A percentile compares a stretch with the other conserved stretches of the same genome.
These are phyloP conservation scores for Drymodes brunneopygia DNA, from an alignment of 2,113 vertebrate genomes.

Conservation along the genomic window DNA sequence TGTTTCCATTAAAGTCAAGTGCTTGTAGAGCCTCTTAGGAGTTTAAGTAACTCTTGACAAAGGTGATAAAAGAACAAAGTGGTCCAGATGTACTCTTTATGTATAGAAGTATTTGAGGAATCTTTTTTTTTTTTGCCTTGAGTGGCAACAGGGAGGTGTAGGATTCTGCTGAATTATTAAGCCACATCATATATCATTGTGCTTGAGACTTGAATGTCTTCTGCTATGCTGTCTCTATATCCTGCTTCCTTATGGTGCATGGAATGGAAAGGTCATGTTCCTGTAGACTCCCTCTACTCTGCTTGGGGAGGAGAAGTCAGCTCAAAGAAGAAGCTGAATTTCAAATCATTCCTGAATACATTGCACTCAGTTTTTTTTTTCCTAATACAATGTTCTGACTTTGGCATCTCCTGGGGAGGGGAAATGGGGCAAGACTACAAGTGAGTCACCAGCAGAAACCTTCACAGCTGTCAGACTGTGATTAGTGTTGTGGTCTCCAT, in stretches of 20 bases:
- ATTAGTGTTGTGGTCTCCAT: neutral
- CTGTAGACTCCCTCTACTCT: neutral
- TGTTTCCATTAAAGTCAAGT: neutral
- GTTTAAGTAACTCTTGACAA: neutral
- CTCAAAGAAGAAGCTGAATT: neutral
- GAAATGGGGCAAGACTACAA: neutral
- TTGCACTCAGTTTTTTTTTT: neutral
- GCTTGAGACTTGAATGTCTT: neutral
- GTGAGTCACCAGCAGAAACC: neutral
- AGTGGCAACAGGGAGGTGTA: neutral
- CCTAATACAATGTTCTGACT: neutral
- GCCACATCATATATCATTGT: accelerated
- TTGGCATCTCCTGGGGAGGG: neutral
- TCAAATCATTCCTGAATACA: neutral
- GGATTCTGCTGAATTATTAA: neutral
- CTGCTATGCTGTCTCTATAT: neutral
- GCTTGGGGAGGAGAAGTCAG: neutral
- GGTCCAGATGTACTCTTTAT: neutral
- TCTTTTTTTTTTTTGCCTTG: neutral
- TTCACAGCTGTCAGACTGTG: neutral
- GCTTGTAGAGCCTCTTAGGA: neutral
- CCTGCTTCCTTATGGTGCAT: neutral
- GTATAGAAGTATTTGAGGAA: neutral
- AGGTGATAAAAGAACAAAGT: neutral
- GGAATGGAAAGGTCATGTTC: neutral